Evolutionary conservation across 2,888 invertebrate species (phyloP).

Genomic region (Gisinianus flammeolus): DNA sequence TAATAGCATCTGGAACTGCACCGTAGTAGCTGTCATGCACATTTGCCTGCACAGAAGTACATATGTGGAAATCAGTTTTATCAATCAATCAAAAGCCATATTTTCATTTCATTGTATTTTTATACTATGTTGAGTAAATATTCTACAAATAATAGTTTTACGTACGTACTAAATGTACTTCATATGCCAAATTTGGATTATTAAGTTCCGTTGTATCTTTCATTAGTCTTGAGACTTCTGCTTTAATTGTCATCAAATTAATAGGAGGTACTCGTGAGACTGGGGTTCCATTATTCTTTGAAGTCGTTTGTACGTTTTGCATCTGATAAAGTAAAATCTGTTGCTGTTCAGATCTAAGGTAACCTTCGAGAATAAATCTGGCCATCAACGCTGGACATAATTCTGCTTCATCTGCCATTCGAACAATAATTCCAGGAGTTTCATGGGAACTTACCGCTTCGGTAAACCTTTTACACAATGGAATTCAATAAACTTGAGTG

Average conservation of each 20-base stretch:
- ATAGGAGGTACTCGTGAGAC: constrained; percentile 21
- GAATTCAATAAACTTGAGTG: constrained; percentile 8
- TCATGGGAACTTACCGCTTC: constrained; percentile 61
- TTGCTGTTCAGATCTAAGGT: constrained; percentile 41
- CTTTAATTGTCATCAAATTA: constrained; percentile 60
- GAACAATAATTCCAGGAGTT: constrained; percentile 69
- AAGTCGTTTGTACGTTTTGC: constrained; percentile 22
- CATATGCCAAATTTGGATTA: constrained; percentile 73
- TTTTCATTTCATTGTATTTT: not conserved
- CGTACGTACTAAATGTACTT: constrained; percentile 73
- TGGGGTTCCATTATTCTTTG: not conserved
- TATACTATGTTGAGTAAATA: not conserved
- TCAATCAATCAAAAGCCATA: too few relatives aligned
- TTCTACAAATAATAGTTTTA: not conserved
- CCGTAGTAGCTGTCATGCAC: constrained; percentile 86
- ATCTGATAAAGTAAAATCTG: constrained; percentile 5
- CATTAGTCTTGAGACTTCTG: constrained; percentile 65
- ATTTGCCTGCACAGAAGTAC: constrained; percentile 70
- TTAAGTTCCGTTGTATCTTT: constrained; percentile 76
- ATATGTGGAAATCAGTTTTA: not conserved
- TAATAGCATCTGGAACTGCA: constrained; percentile 77
- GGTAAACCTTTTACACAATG: constrained; percentile 44
- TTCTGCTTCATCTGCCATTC: constrained; percentile 66
- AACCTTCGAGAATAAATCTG: constrained; percentile 66
- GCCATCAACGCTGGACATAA: constrained; percentile 69